These are phyloP conservation scores for Pygmarrhopalites habei DNA, from an alignment of 1,140 invertebrate genomes.

Conservation along the genomic window DNA sequence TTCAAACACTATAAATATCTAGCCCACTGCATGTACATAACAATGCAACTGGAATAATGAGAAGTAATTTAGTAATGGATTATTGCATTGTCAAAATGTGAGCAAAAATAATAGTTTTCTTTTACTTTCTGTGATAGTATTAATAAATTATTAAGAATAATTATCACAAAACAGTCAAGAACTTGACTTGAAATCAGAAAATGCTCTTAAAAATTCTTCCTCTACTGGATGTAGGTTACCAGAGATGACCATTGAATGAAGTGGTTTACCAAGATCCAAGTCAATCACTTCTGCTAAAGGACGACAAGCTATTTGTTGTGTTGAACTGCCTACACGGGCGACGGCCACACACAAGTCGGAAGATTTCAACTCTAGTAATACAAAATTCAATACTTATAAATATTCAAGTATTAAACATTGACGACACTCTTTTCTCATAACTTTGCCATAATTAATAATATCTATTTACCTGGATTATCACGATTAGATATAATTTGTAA, in stretches of 20 bases:
- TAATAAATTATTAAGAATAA: no score
- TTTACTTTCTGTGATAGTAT: no score
- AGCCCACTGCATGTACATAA: no score
- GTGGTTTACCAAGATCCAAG: slow-evolving; percentile 74
- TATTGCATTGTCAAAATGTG: no score
- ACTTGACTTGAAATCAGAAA: no score
- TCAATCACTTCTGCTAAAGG: slow-evolving; percentile 65
- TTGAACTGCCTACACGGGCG: slow-evolving; percentile 76
- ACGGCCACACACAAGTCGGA: slow-evolving; percentile 70
- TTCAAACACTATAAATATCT: no score
- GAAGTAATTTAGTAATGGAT: no score
- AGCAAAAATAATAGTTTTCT: no score
- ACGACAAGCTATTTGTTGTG: slow-evolving; percentile 70
- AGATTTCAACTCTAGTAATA: slow-evolving; percentile 49
- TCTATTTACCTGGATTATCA: slow-evolving; percentile 20
- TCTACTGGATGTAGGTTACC: slow-evolving; percentile 85
- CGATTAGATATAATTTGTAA: slow-evolving; percentile 56
- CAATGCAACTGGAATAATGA: no score
- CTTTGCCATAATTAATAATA: slow-evolving; percentile 15
- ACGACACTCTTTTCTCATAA: neutral
- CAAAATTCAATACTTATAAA: neutral
- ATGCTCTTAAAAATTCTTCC: slow-evolving; percentile 62
- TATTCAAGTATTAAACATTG: slow-evolving; percentile 2
- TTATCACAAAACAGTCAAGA: no score
- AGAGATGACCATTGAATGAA: slow-evolving; percentile 88